Base-by-base conservation (phyloP, 2,113 vertebrate genomes). In the Tor tambroides region DNA sequence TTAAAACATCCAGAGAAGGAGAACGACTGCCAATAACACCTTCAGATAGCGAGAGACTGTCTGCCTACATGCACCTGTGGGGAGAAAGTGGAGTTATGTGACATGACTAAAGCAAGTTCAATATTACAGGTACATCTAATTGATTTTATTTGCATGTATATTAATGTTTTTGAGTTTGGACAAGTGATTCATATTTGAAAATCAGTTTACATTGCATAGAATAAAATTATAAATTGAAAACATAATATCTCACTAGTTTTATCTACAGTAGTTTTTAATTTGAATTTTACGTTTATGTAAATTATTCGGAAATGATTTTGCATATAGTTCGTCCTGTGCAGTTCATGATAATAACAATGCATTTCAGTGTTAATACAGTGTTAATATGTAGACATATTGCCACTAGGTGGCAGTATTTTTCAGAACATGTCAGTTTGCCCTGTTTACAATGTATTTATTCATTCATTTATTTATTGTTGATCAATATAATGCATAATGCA, bases 321-420 rank as follows among this genome's bases (percentile, higher is more conserved):
- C 6, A 23, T 72, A 14, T 28, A 69, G 17, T 21, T 35, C 30
- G 17, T 10, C 32, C 17, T 72, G 28, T 35, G 28, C 30, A 21
- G 30, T 21, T 71, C 30, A 8, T 69, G 17, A 2, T 71, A 21
- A 38, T 38, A 21, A 35, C 38, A 71, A 69, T 67, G 19, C 17
- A 35, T 71, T 35, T 26, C 21, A 6, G 23, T 75, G 15, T 32
- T 80, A 23, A 11, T 15, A 51, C 0, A 4, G 0, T 49, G 46
- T 46, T 12, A 14, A 46, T 12, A 49, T 49, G 2, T 49, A 49
- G 46, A 15, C 12, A 4, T 49, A 5, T 51, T 28, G 14, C 32
- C 86, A 85, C 88, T 85, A 89, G 88, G 77, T 77, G 86, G 71
- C 88, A 72, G 69, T 61, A 78, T 43, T 35, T 87, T 71, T 81